Base-by-base conservation (phyloP, 2,113 vertebrate genomes). In the Nestor notabilis region DNA sequence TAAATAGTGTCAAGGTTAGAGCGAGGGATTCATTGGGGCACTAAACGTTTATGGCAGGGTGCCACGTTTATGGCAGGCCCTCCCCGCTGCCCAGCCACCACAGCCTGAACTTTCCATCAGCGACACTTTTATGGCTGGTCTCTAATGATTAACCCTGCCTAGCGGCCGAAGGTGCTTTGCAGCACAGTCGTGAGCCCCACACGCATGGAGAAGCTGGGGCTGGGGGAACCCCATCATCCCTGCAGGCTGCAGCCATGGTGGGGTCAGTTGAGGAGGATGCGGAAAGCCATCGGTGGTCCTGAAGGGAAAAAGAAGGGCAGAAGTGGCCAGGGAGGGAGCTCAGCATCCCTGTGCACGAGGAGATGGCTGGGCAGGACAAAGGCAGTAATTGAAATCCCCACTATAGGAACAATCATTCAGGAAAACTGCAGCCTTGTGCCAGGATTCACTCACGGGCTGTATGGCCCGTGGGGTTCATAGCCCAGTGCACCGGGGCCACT, bases 101-200 rank as follows among this genome's bases (percentile, higher is more conserved):
- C 87, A 20, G 98, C 92, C 87, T 94, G 97, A 97, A 98, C 96
- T 98, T 98, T 98, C 98, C 98, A 97, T 98, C 97, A 98, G 96
- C 93, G 83, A 93, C 8, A 17, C 81, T 87, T 98, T 98, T 98
- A 98, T 97, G 96, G 80, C 72, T 0, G 8, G n/a, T 23, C 84
- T 96, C 90, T 98, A 98, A 98, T 98, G 72, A 98, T 98, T 98
- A 98, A 98, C 97, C 88, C 5, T 0, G 58, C 46, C 87, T 58
- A 83, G 95, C 17, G 23, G 92, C 17, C 0, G 4, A 29, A 76
- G 93, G 65, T 13, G 41, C 70, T 58, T 47, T 76, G 23, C 2
- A 58, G 72, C 4, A 1, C 2, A 0, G 60, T 43, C 3, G 13
- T 60, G 43, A 55, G 53, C n/a, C 53, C 61, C 47, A 7, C 0